Evolutionary conservation across 53 echinoderm and acorn worm genomes (phyloP).

Genomic region (Echinometra lucunter): DNA sequence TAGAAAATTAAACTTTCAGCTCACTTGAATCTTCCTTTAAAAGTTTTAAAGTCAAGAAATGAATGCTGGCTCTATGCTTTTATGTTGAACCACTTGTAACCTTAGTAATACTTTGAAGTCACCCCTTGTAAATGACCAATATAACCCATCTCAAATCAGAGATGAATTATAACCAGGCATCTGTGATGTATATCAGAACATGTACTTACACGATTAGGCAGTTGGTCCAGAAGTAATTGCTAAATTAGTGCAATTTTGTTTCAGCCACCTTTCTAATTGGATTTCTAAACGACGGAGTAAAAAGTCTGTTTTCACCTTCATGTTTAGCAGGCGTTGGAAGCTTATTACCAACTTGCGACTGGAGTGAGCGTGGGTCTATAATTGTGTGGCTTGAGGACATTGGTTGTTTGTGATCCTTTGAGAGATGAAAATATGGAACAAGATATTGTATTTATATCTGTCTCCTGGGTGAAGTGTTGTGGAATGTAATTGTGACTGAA

Average conservation of each 20-base stretch:
- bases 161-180: neutral
- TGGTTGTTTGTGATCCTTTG: neutral
- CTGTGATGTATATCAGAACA: neutral
- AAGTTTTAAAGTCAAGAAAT: no score
- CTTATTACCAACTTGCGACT: neutral
- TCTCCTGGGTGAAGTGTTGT: slow-evolving; percentile 15
- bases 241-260: slow-evolving; percentile 20
- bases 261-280: slow-evolving; percentile 49
- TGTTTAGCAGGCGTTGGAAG: neutral
- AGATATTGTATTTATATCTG: slow-evolving; percentile 37
- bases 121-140: neutral
- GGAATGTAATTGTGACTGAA: slow-evolving; percentile 44
- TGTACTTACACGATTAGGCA: neutral
- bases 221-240: slow-evolving; percentile 17
- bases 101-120: neutral
- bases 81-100: neutral
- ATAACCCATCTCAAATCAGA: neutral
- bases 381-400: slow-evolving; percentile 16
- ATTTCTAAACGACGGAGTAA: neutral
- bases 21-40: no score
- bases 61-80: no score
- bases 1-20: no score
- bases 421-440: slow-evolving; percentile 40
- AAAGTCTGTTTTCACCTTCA: neutral
- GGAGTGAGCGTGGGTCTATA: neutral